A percentile compares a stretch with the other conserved stretches of the same genome.
These are phyloP conservation scores for Thysanoteuthis rhombus DNA, from an alignment of 2,888 invertebrate genomes.

Conservation along the genomic window DNA sequence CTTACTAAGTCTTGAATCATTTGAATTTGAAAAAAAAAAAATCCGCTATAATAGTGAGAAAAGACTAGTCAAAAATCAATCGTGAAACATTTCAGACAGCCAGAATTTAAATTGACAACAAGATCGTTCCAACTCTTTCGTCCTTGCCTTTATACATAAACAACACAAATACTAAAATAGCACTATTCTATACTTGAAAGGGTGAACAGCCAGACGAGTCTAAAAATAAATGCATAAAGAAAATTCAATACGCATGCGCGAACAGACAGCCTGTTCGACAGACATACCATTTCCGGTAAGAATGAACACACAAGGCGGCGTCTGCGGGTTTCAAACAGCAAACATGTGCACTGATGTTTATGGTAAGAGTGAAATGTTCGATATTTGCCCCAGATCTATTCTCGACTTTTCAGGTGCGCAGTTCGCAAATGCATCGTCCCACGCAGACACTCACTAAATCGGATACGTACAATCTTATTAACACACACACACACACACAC, in stretches of 20 bases:
- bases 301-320: neutral
- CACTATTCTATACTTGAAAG: neutral
- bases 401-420: neutral
- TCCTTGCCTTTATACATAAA: neutral
- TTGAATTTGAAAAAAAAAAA: too few species aligned
- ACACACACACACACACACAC: too few species aligned
- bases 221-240: neutral
- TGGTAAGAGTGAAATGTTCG: neutral
- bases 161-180: neutral
- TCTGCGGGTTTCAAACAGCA: neutral
- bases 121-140: neutral
- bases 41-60: too few species aligned
- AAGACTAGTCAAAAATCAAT: too few species aligned
- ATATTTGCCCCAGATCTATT: neutral
- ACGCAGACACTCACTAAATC: neutral
- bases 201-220: neutral
- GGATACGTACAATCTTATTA: neutral
- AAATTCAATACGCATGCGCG: neutral
- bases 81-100: too few species aligned
- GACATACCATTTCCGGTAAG: neutral
- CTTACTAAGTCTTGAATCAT: too few species aligned
- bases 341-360: neutral
- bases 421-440: neutral
- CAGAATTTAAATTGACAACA: neutral
- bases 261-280: neutral